Base-by-base conservation (phyloP, 2,797 vertebrate genomes). In the Cirrhinus molitorella region DNA sequence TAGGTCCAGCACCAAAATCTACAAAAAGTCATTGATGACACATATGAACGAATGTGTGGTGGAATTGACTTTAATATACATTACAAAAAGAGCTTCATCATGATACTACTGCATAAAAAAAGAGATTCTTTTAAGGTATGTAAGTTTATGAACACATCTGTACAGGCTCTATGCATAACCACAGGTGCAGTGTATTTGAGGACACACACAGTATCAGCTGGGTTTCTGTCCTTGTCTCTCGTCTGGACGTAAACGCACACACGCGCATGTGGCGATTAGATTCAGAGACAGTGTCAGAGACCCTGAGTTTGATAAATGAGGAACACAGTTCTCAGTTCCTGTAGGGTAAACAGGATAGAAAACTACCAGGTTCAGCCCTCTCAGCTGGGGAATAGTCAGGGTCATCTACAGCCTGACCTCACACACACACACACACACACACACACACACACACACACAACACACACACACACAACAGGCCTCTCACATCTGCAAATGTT, bases 281-380 rank as follows among this genome's bases (percentile, higher is more conserved):
- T 81, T 81, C 51, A 76, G 67, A 72, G 55, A 81, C 59, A 59
- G 57, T 66, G 68, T 79, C 68, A 34, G 40, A 76, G 80, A 31
- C 51, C 66, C 75, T 80, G 73, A 45, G 71, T 51, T 73, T 88
- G 87, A 88, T 84, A 84, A 86, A 89, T 80, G 87, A 85, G 83
- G 68, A 84, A 87, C 83, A 89, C 66, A 73, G 74, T 67, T 73
- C 66, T 79, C 31, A 79, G 80, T 86, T 89, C 88, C 88, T 88
- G 83, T 84, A 72, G 70, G 67, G 83, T 86, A 88, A 89, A 89
- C 86, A 89, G 85, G 83, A 89, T 86, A 76, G 79, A 88, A 82
- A 76, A 70, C 68, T 72, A 70, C n/a, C 74, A 82, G 73, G 75
- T 86, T 82, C 83, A 84, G 85, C 81, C 85, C 61, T 85, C 70